Evolutionary conservation across 2,888 invertebrate species (phyloP).

Genomic region (Lithodes maja): DNA sequence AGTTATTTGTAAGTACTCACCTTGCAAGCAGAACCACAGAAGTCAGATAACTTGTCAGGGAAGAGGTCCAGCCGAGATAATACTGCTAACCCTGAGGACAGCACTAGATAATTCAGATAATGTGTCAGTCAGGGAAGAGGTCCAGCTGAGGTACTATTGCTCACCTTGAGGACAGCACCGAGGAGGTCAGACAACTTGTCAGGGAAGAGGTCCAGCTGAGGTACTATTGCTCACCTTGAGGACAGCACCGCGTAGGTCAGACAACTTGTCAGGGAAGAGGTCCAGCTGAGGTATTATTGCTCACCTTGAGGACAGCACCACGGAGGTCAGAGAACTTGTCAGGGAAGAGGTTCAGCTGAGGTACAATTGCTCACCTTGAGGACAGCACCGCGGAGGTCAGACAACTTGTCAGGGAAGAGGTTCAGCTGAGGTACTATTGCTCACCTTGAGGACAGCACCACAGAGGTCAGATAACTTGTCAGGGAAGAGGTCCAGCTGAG

Average conservation of each 20-base stretch:
- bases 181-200: constrained; percentile 26
- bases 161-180: neutral
- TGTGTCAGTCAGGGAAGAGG: constrained; percentile 30
- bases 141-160: neutral
- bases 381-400: neutral
- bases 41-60: neutral
- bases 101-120: neutral
- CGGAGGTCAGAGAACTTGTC: no score
- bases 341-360: neutral
- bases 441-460: neutral
- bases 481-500: neutral
- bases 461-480: neutral
- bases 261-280: neutral
- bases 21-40: neutral
- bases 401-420: constrained; percentile 36
- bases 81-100: neutral
- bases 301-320: no score
- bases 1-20: neutral
- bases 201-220: constrained; percentile 19
- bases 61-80: neutral
- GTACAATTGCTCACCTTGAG: neutral
- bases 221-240: neutral
- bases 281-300: neutral
- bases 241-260: neutral
- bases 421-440: neutral